These are phyloP conservation scores for Podotricha telesiphe DNA, from an alignment of 2,888 invertebrate species.

Conservation along the genomic window DNA sequence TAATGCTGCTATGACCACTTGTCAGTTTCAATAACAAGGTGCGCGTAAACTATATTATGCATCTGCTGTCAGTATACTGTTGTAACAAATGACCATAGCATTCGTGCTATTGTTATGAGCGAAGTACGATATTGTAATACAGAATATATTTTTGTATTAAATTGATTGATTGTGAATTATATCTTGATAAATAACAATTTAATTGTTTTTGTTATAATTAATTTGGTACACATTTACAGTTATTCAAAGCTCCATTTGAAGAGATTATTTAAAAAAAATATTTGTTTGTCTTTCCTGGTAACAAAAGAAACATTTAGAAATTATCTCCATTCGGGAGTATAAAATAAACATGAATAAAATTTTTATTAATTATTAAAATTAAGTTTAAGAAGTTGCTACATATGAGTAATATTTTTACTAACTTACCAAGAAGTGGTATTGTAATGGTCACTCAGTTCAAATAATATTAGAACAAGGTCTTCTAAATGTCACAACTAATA, in stretches of 20 bases:
- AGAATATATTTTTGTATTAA: conserved; percentile 7
- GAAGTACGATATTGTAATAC: conserved; percentile 10
- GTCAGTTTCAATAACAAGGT: conserved; percentile 77
- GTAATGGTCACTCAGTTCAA: conserved; percentile 25
- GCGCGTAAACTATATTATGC: conserved; percentile 61
- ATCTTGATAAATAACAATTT: not conserved
- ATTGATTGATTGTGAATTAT: conserved; percentile 7
- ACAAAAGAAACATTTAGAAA: no score
- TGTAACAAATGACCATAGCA: conserved; percentile 35
- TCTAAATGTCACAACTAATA: conserved; percentile 67
- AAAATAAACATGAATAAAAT: no score
- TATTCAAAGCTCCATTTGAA: not conserved
- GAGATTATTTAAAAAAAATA: no score
- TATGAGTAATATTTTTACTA: not conserved
- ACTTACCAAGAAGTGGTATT: conserved; percentile 16
- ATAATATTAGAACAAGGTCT: conserved; percentile 63
- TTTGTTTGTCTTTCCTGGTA: no score
- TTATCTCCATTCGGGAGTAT: no score
- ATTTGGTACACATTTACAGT: not conserved
- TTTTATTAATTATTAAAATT: no score
- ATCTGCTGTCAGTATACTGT: conserved; percentile 56
- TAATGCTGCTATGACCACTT: conserved; percentile 80
- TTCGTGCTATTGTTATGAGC: conserved; percentile 26
- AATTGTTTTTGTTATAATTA: not conserved
- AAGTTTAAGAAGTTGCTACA: not conserved